Evolutionary conservation across 2,113 vertebrate species (phyloP), one percentile per base, ranked within the genome.

Genomic region (Scatophagus argus): DNA sequence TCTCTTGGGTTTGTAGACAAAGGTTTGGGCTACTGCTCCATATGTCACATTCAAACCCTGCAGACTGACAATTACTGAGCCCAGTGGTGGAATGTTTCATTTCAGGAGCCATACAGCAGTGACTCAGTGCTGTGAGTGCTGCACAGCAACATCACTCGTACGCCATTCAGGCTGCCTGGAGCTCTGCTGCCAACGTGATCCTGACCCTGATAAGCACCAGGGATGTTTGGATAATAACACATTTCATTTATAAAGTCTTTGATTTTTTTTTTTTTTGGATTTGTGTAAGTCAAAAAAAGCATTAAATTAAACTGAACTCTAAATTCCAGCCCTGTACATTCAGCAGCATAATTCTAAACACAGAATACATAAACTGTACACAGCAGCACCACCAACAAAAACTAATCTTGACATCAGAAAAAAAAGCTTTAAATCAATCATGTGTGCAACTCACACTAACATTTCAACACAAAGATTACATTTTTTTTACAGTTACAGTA

Each of bases 121-220:
- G 23, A 77, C 19, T 62, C 14, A 16, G 55, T 47, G 77, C 47
- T 11, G 32, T n/a, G 46, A 51, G 46, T 8, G 32, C 23, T 51
- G 62, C 29, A 51, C n/a, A 39, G 51, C 23, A 19, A 14, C 31
- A 34, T 60, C 31, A 10, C 65, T 39, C 27, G 25, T 51, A 4
- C 59, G 36, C 31, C 32, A 62, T 19, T 36, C 54, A 39, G 36
- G 43, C 73, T n/a, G 58, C 59, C 51, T 19, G 41, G 23, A 34
- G 65, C 71, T 56, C 46, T 31, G 56, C 2, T 69, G 62, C 54
- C 27, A 78, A 16, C 67, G 23, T 32, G 74, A 75, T 29, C 36
- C 47, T 72, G 55, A 84, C 69, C 71, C 46, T 34, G 16, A 56
- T 52, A 34, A 61, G 39, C 69, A 61, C 63, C 73, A 61, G 41